Evolutionary conservation across 2,113 vertebrate species (phyloP).

Genomic region (Eonycteris spelaea): DNA sequence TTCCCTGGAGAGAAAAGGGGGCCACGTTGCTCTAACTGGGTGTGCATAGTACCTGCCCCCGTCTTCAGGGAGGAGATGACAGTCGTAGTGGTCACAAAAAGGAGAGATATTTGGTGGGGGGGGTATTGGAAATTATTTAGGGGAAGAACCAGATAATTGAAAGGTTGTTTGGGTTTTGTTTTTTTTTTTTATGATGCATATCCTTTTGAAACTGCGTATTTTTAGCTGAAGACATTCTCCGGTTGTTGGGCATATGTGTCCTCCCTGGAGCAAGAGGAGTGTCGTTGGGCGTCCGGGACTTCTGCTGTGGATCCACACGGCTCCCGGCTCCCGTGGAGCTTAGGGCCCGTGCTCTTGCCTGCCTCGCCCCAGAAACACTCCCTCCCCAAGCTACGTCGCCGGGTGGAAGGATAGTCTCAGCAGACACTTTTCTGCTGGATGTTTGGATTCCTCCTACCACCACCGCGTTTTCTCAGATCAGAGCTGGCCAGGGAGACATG

Average conservation of each 20-base stretch:
- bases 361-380: neutral
- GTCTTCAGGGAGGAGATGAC: too few relatives aligned
- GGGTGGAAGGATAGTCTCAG: neutral
- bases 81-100: fast-evolving
- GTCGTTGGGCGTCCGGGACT: neutral
- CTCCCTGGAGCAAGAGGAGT: neutral
- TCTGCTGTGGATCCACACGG: fast-evolving
- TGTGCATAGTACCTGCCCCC: fast-evolving
- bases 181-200: neutral
- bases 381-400: fast-evolving
- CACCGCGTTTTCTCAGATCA: neutral
- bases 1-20: neutral
- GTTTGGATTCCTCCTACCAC: neutral
- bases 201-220: neutral
- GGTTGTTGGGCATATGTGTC: neutral
- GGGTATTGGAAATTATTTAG: fast-evolving
- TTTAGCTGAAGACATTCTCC: neutral
- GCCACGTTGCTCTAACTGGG: fast-evolving
- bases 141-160: neutral
- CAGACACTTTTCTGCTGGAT: neutral
- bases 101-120: neutral
- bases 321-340: too few relatives aligned
- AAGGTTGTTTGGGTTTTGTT: too few relatives aligned
- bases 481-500: neutral
- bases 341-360: fast-evolving